A percentile compares a stretch with the other conserved stretches of the same genome.
These are phyloP conservation scores for Teleopsis dalmanni DNA, from an alignment of 1,140 invertebrate species.

Conservation along the genomic window DNA sequence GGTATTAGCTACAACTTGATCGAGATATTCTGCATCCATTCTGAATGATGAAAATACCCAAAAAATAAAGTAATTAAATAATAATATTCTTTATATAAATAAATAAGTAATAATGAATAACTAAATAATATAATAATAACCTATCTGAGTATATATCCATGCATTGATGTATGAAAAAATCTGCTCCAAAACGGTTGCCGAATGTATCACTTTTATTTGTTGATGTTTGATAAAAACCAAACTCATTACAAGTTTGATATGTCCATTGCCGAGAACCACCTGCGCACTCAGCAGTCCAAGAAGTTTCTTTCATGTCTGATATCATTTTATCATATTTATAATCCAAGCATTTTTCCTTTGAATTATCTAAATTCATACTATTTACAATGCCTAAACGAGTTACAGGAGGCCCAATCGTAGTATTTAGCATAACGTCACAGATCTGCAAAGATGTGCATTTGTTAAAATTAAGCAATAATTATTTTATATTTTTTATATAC, in stretches of 20 bases:
- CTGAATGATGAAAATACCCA: no score
- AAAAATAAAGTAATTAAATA: slow-evolving; percentile 4
- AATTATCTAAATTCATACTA: slow-evolving; percentile 57
- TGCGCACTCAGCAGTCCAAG: slow-evolving; percentile 55
- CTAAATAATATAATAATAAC: neutral
- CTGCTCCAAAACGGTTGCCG: slow-evolving; percentile 65
- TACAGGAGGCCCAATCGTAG: slow-evolving; percentile 52
- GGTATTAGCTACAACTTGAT: slow-evolving; percentile 57
- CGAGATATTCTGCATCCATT: slow-evolving; percentile 31
- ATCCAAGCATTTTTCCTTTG: slow-evolving; percentile 72
- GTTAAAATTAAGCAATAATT: neutral
- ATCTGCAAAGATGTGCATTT: slow-evolving; percentile 32
- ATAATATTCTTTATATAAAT: neutral
- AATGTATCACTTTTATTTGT: slow-evolving; percentile 65
- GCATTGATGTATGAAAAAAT: slow-evolving; percentile 78
- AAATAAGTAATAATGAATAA: slow-evolving; percentile 30
- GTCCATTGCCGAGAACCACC: slow-evolving; percentile 78
- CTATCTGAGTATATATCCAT: slow-evolving; percentile 67
- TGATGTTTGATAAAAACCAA: slow-evolving; percentile 90
- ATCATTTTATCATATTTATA: slow-evolving; percentile 77
- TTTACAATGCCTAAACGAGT: slow-evolving; percentile 68
- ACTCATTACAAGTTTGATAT: slow-evolving; percentile 94
- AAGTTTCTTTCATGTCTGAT: slow-evolving; percentile 57
- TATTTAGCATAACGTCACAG: slow-evolving; percentile 67
- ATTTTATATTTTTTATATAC: slow-evolving; percentile 29